Base-by-base conservation (phyloP, 2,888 invertebrate species). In the Lithosia quadra region DNA sequence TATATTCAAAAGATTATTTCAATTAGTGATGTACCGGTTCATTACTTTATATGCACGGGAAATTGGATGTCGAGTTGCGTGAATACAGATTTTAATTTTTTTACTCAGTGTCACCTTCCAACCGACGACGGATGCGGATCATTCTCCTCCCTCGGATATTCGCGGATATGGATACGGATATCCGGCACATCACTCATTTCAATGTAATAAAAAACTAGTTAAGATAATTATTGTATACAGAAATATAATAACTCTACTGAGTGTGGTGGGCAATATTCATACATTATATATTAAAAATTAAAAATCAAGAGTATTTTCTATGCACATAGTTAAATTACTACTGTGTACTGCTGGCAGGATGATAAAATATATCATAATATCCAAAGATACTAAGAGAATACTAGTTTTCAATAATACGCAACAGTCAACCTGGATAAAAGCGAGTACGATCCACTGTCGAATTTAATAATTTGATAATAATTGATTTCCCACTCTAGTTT, bases 181-280 rank as follows among this genome's bases (percentile, higher is more conserved):
- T 43, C 43, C 43, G 43, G 43, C 43, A 43, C 43, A 43, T 43
- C 22, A 59, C 34, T 34, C n/a, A n/a, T n/a, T n/a, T n/a, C 11
- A 61, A 70, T 36, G 64, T 66, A 57, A 34, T 9, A 39, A 56
- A 65, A 62, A 70, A 49, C n/a, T n/a, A 49, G 49, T n/a, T n/a
- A 64, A 65, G 18, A 61, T 60, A 55, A 56, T n/a, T n/a, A 69
- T 43, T 55, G 64, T 63, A 65, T 18, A 43, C 24, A 43, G 4
- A 24, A 61, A 11, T 69, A 65, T 49, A 62, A 62, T 59, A 59
- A 68, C 56, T 53, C 63, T 70, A 78, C 80, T 39, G 63, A 68
- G 13, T 63, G 72, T 74, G 78, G 67, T 33, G 69, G 66, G 62
- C 67, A 60, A 77, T 59, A 65, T 61, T 76, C 67, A 74, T 57